These are phyloP conservation scores for Anoplophora glabripennis DNA, from an alignment of 1,140 invertebrate species.

Conservation along the genomic window DNA sequence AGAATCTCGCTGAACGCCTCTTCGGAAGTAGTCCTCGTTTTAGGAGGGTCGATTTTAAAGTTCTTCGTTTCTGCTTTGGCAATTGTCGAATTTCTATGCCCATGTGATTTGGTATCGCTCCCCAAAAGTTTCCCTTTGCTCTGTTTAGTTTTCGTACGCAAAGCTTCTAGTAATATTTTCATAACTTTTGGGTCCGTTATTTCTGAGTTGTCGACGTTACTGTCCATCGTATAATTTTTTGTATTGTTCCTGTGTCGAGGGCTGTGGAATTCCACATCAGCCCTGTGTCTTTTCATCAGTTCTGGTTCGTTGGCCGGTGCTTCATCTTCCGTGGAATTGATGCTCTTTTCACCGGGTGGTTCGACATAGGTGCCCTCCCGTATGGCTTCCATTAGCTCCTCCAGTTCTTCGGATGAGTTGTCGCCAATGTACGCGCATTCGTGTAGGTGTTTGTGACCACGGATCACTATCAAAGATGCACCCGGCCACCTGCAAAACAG, in stretches of 20 bases:
- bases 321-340: constrained; percentile 21
- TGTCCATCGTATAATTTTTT: constrained; percentile 31
- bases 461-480: constrained; percentile 70
- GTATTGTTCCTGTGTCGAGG: constrained; percentile 33
- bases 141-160: constrained; percentile 26
- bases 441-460: constrained; percentile 71
- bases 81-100: constrained; percentile 43
- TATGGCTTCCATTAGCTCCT: constrained; percentile 59
- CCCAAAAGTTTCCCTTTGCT: constrained; percentile 18
- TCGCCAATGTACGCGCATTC: constrained; percentile 79
- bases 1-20: constrained; percentile 61
- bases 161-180: constrained; percentile 44
- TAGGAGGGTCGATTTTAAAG: constrained; percentile 33
- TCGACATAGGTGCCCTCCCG: constrained; percentile 35
- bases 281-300: constrained; percentile 50
- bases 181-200: constrained; percentile 51
- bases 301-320: constrained; percentile 50
- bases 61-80: constrained; percentile 37
- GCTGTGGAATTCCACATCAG: constrained; percentile 49
- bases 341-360: constrained; percentile 17
- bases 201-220: constrained; percentile 37
- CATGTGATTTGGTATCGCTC: constrained; percentile 28
- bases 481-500: constrained; percentile 64
- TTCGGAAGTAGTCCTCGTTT: constrained; percentile 47
- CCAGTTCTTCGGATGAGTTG: constrained; percentile 69